Conservation (phyloP, 2,888 invertebrate genomes). For the Calameuta pallipes region DNA sequence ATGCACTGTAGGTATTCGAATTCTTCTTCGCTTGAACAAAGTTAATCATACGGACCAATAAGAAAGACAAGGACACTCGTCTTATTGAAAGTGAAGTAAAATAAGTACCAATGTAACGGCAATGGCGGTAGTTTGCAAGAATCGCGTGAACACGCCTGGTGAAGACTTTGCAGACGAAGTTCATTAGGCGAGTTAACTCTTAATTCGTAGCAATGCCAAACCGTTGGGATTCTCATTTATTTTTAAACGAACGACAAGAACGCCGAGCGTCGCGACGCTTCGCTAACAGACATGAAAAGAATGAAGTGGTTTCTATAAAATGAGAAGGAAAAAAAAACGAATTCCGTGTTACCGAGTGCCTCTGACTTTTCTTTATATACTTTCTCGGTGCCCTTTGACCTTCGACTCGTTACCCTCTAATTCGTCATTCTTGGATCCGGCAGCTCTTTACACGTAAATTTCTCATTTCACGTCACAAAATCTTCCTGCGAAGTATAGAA, state of each 20-base stretch:
- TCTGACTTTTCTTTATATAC: conserved; percentile 3
- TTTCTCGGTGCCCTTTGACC: conserved; percentile 7
- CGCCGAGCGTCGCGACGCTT: conserved; percentile 19
- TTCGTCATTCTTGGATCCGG: not conserved
- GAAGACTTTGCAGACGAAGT: not conserved
- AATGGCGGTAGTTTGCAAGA: not conserved
- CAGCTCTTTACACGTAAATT: not conserved
- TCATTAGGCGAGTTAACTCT: not conserved
- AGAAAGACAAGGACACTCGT: not conserved
- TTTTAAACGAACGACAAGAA: conserved; percentile 32
- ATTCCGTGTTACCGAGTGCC: not conserved
- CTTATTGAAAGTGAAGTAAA: not conserved
- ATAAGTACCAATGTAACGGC: not conserved
- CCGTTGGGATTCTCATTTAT: conserved; percentile 29
- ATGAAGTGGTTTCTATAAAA: conserved; percentile 18
- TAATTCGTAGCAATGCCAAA: conserved; percentile 9
- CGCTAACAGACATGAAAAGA: conserved; percentile 22
- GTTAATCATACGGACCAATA: not conserved
- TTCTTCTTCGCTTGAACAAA: not conserved
- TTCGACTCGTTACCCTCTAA: conserved; percentile 7
- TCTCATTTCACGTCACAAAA: not conserved
- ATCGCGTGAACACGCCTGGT: not conserved
- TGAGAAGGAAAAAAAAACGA: conserved; percentile 15
- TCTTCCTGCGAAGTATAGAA: not conserved
- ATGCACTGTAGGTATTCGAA: not conserved